Percentiles rank a stretch among this genome's conserved stretches.
These are phyloP conservation scores for Sipha maydis DNA, from an alignment of 2,888 invertebrate genomes.

Conservation along the genomic window DNA sequence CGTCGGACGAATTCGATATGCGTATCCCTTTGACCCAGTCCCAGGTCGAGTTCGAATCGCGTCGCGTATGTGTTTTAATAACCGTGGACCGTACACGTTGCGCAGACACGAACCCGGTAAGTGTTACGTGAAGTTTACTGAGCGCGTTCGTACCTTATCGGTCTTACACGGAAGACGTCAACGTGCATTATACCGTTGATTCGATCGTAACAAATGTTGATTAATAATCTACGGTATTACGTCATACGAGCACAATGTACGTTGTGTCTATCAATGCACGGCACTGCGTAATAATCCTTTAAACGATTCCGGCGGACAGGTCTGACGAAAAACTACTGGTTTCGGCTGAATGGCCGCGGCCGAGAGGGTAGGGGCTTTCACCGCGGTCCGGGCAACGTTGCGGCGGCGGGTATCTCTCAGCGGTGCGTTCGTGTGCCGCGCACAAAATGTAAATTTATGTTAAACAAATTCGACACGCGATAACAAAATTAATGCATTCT, in stretches of 20 bases:
- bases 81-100: too few species aligned
- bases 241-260: neutral
- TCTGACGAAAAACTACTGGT: neutral
- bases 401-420: neutral
- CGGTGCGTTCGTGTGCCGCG: neutral
- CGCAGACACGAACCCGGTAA: too few species aligned
- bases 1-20: too few species aligned
- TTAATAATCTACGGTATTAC: neutral
- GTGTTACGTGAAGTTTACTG: too few species aligned
- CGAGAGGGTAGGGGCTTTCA: neutral
- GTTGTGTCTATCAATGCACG: neutral
- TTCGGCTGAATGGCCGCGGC: neutral
- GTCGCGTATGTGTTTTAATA: too few species aligned
- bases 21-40: too few species aligned
- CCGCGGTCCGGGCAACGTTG: neutral
- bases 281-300: neutral
- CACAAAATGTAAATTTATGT: conserved; percentile 51
- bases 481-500: conserved; percentile 34
- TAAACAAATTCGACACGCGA: conserved; percentile 33
- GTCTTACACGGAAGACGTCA: neutral
- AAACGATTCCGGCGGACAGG: conserved; percentile 16
- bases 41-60: too few species aligned
- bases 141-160: too few species aligned
- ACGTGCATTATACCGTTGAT: neutral
- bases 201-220: neutral